Evolutionary conservation across 1,140 invertebrate genomes (phyloP).

Genomic region (Lanistes nyassanus): DNA sequence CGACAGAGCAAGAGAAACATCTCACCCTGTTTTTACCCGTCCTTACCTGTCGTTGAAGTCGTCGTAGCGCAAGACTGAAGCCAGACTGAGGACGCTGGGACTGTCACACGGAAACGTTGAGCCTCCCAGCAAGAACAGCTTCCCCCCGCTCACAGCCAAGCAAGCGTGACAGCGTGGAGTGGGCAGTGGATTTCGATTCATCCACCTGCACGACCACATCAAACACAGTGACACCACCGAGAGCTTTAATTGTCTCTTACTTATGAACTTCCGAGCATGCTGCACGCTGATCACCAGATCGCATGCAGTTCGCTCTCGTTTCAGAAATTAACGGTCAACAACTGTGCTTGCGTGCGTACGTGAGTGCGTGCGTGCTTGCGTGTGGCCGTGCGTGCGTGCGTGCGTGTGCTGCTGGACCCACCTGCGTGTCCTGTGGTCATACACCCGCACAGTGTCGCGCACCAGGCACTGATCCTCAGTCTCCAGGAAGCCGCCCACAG

Average conservation of each 20-base stretch:
- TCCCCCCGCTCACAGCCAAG: conserved; percentile 15
- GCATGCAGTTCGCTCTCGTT: too few relatives aligned
- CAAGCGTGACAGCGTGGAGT: conserved; percentile 36
- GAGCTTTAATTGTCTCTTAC: too few relatives aligned
- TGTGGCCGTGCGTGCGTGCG: too few relatives aligned
- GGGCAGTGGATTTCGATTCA: conserved; percentile 18
- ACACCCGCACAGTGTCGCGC: conserved; percentile 34
- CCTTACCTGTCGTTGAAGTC: conserved; percentile 23
- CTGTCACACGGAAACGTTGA: conserved; percentile 26
- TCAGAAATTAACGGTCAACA: too few relatives aligned
- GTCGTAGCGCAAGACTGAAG: conserved; percentile 31
- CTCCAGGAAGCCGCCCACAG: conserved; percentile 36
- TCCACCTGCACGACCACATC: conserved; percentile 38
- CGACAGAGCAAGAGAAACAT: too few relatives aligned
- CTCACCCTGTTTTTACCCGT: too few relatives aligned
- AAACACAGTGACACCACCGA: too few relatives aligned
- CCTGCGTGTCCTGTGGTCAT: conserved; percentile 34
- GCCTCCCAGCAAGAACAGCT: conserved; percentile 37
- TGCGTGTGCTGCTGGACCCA: conserved; percentile 11
- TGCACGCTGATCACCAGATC: too few relatives aligned
- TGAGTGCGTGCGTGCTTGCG: too few relatives aligned
- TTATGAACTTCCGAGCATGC: too few relatives aligned
- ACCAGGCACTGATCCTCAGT: conserved; percentile 23
- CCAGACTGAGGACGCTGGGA: conserved; percentile 25
- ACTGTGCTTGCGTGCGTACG: too few relatives aligned